Conservation (phyloP, 1,140 invertebrate species). For the Steinernema feltiae region DNA sequence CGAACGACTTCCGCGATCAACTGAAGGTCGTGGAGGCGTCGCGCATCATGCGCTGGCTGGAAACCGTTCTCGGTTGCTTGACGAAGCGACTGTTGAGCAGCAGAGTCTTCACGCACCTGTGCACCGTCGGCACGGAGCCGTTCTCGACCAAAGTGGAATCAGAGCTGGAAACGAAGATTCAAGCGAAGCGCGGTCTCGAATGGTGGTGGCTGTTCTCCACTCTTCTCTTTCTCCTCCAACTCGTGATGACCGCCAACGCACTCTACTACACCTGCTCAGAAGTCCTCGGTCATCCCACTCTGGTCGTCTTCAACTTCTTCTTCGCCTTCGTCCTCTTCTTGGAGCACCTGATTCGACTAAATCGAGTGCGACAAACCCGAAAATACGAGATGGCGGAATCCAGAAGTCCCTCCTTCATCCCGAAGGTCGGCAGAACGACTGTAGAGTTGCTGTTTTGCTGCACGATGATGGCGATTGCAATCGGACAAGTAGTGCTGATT, state of each 20-base stretch:
- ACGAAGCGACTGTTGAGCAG: background rate
- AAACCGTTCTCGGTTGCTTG: background rate
- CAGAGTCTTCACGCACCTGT: background rate
- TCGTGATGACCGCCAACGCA: background rate
- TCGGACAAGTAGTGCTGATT: background rate
- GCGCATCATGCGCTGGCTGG: background rate
- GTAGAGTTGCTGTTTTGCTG: background rate
- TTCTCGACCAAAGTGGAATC: background rate
- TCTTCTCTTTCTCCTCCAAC: background rate
- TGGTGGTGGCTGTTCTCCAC: slow-evolving; percentile 20
- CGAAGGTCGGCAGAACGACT: background rate
- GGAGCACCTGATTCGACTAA: background rate
- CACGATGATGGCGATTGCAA: background rate
- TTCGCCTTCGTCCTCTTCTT: background rate
- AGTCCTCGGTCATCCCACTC: background rate
- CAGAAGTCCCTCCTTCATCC: background rate
- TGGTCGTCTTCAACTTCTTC: background rate
- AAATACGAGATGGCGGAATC: background rate
- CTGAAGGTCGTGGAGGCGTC: background rate
- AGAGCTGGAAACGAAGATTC: background rate
- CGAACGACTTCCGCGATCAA: slow-evolving; percentile 13
- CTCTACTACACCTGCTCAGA: background rate
- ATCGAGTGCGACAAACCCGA: background rate
- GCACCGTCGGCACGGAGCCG: background rate
- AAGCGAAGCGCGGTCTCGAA: slow-evolving; percentile 8